Conservation (phyloP, 2,888 invertebrate species). For the Danaus chrysippus region DNA sequence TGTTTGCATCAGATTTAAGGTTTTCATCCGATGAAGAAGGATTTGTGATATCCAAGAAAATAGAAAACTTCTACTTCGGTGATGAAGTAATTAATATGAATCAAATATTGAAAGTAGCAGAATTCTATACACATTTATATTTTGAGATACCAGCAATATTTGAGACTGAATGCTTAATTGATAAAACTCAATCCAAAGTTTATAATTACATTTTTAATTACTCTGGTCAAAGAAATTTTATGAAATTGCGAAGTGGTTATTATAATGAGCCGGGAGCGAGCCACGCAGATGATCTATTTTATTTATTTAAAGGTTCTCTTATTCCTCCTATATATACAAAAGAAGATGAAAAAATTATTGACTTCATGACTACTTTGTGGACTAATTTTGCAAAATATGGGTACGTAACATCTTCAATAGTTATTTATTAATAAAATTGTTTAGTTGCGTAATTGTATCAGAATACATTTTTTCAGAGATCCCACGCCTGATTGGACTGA, state of each 20-base stretch:
- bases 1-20: constrained; percentile 63
- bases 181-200: constrained; percentile 41
- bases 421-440: constrained; percentile 5
- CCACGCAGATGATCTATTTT: constrained; percentile 66
- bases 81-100: constrained; percentile 62
- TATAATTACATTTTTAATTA: constrained; percentile 66
- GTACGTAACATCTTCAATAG: constrained; percentile 37
- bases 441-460: neutral
- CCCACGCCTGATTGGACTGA: constrained; percentile 45
- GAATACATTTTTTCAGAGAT: constrained; percentile 41
- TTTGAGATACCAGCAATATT: constrained; percentile 62
- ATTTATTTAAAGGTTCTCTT: constrained; percentile 53
- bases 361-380: constrained; percentile 62
- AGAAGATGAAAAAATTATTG: constrained; percentile 50
- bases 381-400: constrained; percentile 68
- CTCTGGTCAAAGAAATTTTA: constrained; percentile 55
- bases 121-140: constrained; percentile 62
- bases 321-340: constrained; percentile 51
- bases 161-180: constrained; percentile 47
- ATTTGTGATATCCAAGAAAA: constrained; percentile 40
- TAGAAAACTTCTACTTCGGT: constrained; percentile 66
- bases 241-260: constrained; percentile 49
- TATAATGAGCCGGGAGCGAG: constrained; percentile 50
- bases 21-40: constrained; percentile 55
- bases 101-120: constrained; percentile 51